These are phyloP conservation scores for Acrocephalus scirpaceus DNA, from an alignment of 2,797 vertebrate genomes.

Conservation along the genomic window DNA sequence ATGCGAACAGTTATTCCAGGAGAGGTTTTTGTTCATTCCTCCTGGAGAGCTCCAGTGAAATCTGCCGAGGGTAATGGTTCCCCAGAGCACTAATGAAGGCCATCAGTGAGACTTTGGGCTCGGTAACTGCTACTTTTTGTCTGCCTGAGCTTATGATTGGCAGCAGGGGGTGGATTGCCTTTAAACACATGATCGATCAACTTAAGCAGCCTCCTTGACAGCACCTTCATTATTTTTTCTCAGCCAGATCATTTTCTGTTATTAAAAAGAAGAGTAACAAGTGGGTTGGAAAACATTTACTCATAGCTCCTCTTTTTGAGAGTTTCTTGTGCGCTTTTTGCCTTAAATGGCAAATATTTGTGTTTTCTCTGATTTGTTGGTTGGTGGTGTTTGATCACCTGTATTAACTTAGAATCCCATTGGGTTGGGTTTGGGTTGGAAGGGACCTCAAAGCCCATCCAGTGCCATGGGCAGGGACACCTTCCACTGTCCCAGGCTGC, in stretches of 20 bases:
- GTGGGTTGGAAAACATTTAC: not conserved
- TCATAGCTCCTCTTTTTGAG: not conserved
- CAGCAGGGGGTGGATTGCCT: not conserved
- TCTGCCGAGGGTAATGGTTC: not conserved
- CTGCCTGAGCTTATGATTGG: not conserved
- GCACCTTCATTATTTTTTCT: not conserved
- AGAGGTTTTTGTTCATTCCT: not conserved
- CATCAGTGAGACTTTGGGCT: not conserved
- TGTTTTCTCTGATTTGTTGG: not conserved
- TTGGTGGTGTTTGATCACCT: not conserved
- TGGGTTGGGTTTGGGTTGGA: not conserved
- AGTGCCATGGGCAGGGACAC: not conserved
- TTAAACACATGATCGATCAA: constrained; percentile 8
- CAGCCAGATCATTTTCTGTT: not conserved
- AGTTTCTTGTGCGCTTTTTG: not conserved
- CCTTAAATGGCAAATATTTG: not conserved
- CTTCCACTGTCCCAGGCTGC: not conserved
- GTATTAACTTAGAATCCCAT: not conserved
- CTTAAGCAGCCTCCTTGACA: not conserved
- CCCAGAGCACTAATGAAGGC: not conserved
- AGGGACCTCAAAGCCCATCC: not conserved
- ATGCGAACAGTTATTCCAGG: not conserved
- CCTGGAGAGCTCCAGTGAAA: not conserved
- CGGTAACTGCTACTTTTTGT: not conserved
- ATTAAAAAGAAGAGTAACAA: not conserved